These are phyloP conservation scores for Drosophila neonasuta DNA, from an alignment of 2,888 invertebrate genomes.

Conservation along the genomic window DNA sequence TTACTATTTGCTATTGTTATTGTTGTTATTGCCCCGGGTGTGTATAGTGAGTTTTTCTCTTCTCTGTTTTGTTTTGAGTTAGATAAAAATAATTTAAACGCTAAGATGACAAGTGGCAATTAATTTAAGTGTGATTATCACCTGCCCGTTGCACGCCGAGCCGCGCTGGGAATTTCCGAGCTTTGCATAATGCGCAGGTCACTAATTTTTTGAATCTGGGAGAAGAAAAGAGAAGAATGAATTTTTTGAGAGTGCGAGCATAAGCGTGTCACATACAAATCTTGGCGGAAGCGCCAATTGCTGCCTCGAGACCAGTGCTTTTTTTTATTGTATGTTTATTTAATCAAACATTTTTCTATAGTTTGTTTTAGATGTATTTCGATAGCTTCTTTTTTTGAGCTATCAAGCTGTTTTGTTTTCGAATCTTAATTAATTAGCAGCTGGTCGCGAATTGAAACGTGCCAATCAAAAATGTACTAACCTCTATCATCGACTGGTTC, in stretches of 20 bases:
- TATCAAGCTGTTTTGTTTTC: slow-evolving; percentile 38
- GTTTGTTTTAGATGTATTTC: slow-evolving; percentile 4
- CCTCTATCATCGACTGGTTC: slow-evolving; percentile 74
- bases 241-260: slow-evolving; percentile 30
- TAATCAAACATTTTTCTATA: slow-evolving; percentile 20
- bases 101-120: slow-evolving; percentile 78
- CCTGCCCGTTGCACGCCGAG: slow-evolving; percentile 66
- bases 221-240: slow-evolving; percentile 11
- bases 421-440: slow-evolving; percentile 55
- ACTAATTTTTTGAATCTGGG: slow-evolving; percentile 74
- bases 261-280: slow-evolving; percentile 54
- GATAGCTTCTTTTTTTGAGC: not conserved
- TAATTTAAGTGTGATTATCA: slow-evolving; percentile 77
- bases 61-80: slow-evolving; percentile 42
- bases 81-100: slow-evolving; percentile 75
- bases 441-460: slow-evolving; percentile 59
- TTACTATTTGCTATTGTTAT: slow-evolving; percentile 25
- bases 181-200: slow-evolving; percentile 56
- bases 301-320: slow-evolving; percentile 7
- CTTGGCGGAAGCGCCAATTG: slow-evolving; percentile 30
- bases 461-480: slow-evolving; percentile 68
- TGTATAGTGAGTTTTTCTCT: slow-evolving; percentile 12
- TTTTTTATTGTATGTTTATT: slow-evolving; percentile 7
- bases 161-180: slow-evolving; percentile 65
- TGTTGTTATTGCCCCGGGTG: slow-evolving; percentile 19